Conservation (phyloP, 2,113 vertebrate genomes). For the Poeciliopsis prolifica region DNA sequence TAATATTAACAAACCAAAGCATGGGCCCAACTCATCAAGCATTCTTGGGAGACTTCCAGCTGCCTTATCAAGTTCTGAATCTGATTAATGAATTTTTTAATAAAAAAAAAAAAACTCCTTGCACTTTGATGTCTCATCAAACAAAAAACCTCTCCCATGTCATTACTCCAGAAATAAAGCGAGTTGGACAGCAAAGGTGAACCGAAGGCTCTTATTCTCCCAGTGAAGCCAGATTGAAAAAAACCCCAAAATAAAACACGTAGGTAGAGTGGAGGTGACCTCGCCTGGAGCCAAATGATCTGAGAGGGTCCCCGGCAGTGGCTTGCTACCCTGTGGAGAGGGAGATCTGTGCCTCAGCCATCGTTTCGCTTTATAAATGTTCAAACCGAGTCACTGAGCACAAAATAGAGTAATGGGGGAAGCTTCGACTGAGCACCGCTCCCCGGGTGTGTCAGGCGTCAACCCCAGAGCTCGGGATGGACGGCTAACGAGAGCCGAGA, state of each 20-base stretch:
- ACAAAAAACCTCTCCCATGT: slow-evolving; percentile 18
- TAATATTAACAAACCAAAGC: background rate
- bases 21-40: background rate
- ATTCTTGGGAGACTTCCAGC: background rate
- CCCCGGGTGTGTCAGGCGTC: slow-evolving; percentile 31
- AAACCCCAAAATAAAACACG: slow-evolving; percentile 31
- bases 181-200: slow-evolving; percentile 65
- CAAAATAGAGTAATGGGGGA: slow-evolving; percentile 13
- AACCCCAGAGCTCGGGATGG: slow-evolving; percentile 16
- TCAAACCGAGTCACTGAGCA: slow-evolving; percentile 28
- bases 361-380: slow-evolving; percentile 36
- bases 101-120: slow-evolving; percentile 39
- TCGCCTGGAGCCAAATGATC: slow-evolving; percentile 55
- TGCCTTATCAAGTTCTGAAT: slow-evolving; percentile 21
- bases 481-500: slow-evolving; percentile 36
- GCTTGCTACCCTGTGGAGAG: slow-evolving; percentile 48
- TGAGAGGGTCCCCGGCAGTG: slow-evolving; percentile 47
- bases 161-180: slow-evolving; percentile 26
- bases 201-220: slow-evolving; percentile 34
- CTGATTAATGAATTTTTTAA: slow-evolving; percentile 12
- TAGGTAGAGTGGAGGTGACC: slow-evolving; percentile 51
- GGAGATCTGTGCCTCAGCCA: slow-evolving; percentile 39
- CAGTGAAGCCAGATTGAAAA: slow-evolving; percentile 46
- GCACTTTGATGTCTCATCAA: slow-evolving; percentile 57
- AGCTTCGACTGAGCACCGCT: slow-evolving; percentile 29